Percentiles rank a stretch among this genome's conserved stretches.
Conservation (phyloP, 1,140 invertebrate genomes). For the Monomorium pharaonis region DNA sequence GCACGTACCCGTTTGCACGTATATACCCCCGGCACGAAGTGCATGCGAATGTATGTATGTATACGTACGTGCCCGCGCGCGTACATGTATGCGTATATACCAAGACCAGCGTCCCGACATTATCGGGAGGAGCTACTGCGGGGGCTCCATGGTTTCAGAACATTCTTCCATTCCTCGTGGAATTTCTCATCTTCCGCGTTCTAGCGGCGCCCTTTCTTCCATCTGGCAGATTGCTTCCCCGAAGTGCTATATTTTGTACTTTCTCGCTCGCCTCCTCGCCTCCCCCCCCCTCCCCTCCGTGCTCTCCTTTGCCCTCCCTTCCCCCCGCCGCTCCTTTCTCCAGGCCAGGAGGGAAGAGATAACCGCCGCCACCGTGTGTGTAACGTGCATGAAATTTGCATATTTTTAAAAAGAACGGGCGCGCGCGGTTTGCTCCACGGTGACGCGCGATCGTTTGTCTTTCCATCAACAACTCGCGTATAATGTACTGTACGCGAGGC, state of each 20-base stretch:
- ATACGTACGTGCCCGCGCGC: not conserved
- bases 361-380: conserved; percentile 1
- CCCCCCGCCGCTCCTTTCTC: not conserved
- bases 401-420: conserved; percentile 33
- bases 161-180: conserved; percentile 60
- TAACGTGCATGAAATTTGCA: conserved; percentile 41
- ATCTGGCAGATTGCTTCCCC: conserved; percentile 34
- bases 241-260: conserved; percentile 58
- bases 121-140: conserved; percentile 44
- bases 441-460: conserved; percentile 27
- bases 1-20: not conserved
- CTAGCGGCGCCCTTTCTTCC: conserved; percentile 44
- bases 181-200: conserved; percentile 59
- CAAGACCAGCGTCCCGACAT: conserved; percentile 21
- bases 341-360: conserved; percentile 36
- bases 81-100: not conserved
- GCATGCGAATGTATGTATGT: not conserved
- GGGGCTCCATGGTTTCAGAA: conserved; percentile 15
- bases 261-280: not conserved
- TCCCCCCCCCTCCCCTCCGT: not conserved
- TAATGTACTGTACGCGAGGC: not conserved
- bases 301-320: not conserved
- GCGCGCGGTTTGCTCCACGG: not conserved
- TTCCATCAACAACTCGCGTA: conserved; percentile 25
- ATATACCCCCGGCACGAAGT: not conserved